These are phyloP conservation scores for Choristoneura rosaceana DNA, from an alignment of 2,888 invertebrate species.

Conservation along the genomic window DNA sequence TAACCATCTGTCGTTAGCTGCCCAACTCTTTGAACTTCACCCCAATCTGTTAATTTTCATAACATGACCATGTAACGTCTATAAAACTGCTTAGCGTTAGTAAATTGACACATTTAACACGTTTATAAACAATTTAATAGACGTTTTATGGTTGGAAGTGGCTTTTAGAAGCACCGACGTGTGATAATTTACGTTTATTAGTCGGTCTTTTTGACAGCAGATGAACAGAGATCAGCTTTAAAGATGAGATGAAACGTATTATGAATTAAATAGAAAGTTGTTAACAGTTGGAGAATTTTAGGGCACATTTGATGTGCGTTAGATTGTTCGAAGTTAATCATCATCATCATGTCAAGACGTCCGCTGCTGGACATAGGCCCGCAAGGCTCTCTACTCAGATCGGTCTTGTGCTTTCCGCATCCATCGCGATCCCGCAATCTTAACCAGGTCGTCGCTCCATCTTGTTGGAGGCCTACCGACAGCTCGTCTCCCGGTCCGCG, in stretches of 20 bases:
- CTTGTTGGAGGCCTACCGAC: too few relatives aligned
- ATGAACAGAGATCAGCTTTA: constrained; percentile 16
- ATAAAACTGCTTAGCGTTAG: constrained; percentile 24
- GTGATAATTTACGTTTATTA: constrained; percentile 15
- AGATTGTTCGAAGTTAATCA: too few relatives aligned
- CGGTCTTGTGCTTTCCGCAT: too few relatives aligned
- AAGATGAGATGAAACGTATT: constrained; percentile 7
- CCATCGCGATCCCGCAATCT: too few relatives aligned
- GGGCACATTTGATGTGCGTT: not conserved
- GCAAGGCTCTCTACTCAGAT: too few relatives aligned
- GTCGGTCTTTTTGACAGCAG: constrained; percentile 14
- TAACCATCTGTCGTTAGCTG: too few relatives aligned
- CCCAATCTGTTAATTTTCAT: not conserved
- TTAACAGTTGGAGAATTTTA: not conserved
- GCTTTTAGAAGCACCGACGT: constrained; percentile 29
- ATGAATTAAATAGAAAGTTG: not conserved
- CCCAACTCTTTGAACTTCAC: too few relatives aligned
- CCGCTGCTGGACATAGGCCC: too few relatives aligned
- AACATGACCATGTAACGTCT: not conserved
- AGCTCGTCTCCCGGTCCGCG: too few relatives aligned
- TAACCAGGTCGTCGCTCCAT: too few relatives aligned
- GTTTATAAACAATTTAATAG: constrained; percentile 42
- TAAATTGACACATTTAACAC: constrained; percentile 33
- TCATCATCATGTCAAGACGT: too few relatives aligned
- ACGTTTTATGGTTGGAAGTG: constrained; percentile 19